Conservation (phyloP, 2,113 vertebrate species). For the Phylloscopus whistleri region DNA sequence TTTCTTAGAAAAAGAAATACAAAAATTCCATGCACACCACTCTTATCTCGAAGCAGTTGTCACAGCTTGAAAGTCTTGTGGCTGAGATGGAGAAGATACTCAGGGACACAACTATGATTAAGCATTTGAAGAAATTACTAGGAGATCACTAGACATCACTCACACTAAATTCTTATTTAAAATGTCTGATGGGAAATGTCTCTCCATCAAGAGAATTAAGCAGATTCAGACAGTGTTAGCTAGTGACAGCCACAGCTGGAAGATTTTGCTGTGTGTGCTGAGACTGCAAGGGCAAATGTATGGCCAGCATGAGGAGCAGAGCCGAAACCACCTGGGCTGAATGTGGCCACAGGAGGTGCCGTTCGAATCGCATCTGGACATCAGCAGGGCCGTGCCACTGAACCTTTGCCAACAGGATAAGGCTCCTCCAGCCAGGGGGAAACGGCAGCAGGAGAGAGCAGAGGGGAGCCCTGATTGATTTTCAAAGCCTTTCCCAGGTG, state of each 20-base stretch:
- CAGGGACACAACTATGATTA: background rate
- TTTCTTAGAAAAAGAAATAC: background rate
- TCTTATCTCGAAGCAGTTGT: background rate
- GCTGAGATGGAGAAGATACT: background rate
- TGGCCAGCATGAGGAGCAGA: background rate
- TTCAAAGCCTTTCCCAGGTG: background rate
- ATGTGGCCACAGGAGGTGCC: background rate
- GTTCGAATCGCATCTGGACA: accelerated
- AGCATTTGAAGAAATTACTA: background rate
- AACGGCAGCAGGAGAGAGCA: accelerated
- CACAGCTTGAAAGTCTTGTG: background rate
- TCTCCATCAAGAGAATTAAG: background rate
- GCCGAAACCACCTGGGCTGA: background rate
- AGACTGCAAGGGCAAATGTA: background rate
- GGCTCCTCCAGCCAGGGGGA: background rate
- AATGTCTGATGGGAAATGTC: background rate
- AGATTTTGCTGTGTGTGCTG: background rate
- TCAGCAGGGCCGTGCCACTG: background rate
- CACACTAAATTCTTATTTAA: background rate
- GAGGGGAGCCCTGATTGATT: background rate
- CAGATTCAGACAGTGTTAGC: background rate
- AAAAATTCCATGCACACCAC: background rate
- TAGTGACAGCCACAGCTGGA: background rate
- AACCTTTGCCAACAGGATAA: accelerated
- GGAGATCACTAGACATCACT: background rate